Base-by-base conservation (phyloP, 30 jellyfish, hydroid and myxozoan genomes). In the Turritopsis dohrnii region DNA sequence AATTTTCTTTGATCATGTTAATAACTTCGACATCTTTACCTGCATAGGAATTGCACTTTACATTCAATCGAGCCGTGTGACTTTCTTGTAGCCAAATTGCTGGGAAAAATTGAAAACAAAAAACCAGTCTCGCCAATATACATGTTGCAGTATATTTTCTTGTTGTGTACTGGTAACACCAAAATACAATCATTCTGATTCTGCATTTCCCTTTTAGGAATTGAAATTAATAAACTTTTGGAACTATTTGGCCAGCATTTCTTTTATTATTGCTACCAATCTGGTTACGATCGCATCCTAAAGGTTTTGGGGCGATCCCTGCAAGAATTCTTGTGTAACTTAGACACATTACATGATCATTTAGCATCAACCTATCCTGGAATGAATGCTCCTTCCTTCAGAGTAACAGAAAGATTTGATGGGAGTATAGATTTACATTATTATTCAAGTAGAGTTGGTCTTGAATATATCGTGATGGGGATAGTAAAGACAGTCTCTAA, bases 181-280 rank as follows among this genome's bases (percentile, higher is more conserved):
- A n/a, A n/a, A n/a, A n/a, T n/a, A n/a, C 60, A 41, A 41, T 3
- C 13, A 13, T 41, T 41, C 60, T 41, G 60, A 41, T 3, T 41
- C 13, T 41, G 5, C 13, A 5, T 66, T 66, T 26, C 7, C 17
- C 65, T 85, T 85, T 28, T 31, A 90, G 97, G 84, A 18, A 84
- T 90, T 16, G 81, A 86, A 0, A 79, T 85, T 7, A 92, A 90
- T 66, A 89, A 76, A 1, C 80, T 90, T 52, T 65, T 90, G 9
- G 95, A 90, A 85, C 82, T 82, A 71, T 90, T 90, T 76, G 97
- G 97, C n/a, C 89, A 90, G 89, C 97, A 90, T 71, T 90, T 90
- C 97, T 90, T 85, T 82, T 75, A 79, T 41, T 90, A 90, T 74
- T 90, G 97, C 76, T 88, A 72, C 8, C 89, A 90, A 77, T 85